These are phyloP conservation scores for Blera fallax DNA, from an alignment of 2,888 invertebrate species.

Conservation along the genomic window DNA sequence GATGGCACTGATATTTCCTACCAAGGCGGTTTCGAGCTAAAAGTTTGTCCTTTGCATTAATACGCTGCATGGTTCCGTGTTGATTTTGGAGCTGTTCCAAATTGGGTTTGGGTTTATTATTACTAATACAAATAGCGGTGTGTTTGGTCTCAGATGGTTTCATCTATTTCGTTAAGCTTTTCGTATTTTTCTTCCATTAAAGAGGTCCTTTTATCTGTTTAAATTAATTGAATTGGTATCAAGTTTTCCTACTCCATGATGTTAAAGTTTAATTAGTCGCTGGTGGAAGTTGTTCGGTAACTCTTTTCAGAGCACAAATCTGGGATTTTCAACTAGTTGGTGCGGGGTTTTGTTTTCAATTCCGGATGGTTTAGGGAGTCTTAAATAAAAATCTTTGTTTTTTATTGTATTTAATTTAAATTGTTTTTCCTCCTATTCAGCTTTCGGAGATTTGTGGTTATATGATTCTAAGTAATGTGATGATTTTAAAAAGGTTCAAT, in stretches of 20 bases:
- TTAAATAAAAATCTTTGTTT: too few species aligned
- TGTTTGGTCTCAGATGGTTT: constrained; percentile 38
- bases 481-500: too few species aligned
- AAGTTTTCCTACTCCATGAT: constrained; percentile 15
- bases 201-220: constrained; percentile 9
- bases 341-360: not conserved
- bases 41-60: constrained; percentile 59
- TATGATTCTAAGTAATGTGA: too few species aligned
- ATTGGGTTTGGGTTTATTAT: constrained; percentile 61
- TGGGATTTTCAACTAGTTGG: not conserved
- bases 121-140: constrained; percentile 47
- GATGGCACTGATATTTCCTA: constrained; percentile 27
- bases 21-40: not conserved
- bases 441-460: too few species aligned
- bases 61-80: constrained; percentile 41
- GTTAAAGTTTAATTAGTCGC: constrained; percentile 34
- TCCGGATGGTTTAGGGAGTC: too few species aligned
- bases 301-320: not conserved
- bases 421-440: too few species aligned
- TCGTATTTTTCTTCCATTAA: constrained; percentile 4
- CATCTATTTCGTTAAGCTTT: constrained; percentile 15
- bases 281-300: constrained; percentile 8
- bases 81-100: constrained; percentile 60
- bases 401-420: too few species aligned
- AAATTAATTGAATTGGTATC: constrained; percentile 32